These are phyloP conservation scores for Corythaixoides concolor DNA, from an alignment of 2,113 vertebrate genomes.

Conservation along the genomic window DNA sequence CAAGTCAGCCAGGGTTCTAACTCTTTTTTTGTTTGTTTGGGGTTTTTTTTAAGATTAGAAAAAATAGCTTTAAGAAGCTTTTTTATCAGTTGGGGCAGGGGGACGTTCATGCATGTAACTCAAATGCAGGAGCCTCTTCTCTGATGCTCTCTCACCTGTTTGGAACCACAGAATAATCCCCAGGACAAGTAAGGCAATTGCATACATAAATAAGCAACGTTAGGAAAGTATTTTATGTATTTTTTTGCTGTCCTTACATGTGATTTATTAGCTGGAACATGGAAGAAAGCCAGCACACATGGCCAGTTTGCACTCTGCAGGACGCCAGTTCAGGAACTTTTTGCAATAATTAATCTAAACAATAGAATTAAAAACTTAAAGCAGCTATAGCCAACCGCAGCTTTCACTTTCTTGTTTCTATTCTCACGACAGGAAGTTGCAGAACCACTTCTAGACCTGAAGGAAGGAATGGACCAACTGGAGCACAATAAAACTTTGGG, in stretches of 20 bases:
- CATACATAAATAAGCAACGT: background rate
- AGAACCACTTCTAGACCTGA: constrained; percentile 94
- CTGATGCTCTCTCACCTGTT: background rate
- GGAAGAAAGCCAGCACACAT: constrained; percentile 16
- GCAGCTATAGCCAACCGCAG: background rate
- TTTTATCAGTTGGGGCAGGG: background rate
- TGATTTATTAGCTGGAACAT: constrained; percentile 18
- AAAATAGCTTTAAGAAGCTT: background rate
- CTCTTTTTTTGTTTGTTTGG: background rate
- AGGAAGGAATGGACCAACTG: constrained; percentile 98
- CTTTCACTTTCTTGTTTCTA: constrained; percentile 17
- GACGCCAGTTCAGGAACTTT: constrained; percentile 5
- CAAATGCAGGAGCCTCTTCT: background rate
- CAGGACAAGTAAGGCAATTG: background rate
- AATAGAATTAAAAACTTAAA: background rate
- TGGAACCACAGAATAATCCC: background rate
- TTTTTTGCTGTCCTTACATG: constrained; percentile 8
- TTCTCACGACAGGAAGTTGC: constrained; percentile 87
- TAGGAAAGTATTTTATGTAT: constrained; percentile 17
- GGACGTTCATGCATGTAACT: background rate
- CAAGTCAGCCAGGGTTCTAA: background rate
- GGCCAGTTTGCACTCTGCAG: background rate
- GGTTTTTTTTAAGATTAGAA: background rate
- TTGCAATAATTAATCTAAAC: constrained; percentile 40
- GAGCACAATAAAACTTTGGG: constrained; percentile 95